A percentile compares a stretch with the other conserved stretches of the same genome.
These are phyloP conservation scores for Candoia aspera DNA, from an alignment of 2,113 vertebrate species.

Conservation along the genomic window DNA sequence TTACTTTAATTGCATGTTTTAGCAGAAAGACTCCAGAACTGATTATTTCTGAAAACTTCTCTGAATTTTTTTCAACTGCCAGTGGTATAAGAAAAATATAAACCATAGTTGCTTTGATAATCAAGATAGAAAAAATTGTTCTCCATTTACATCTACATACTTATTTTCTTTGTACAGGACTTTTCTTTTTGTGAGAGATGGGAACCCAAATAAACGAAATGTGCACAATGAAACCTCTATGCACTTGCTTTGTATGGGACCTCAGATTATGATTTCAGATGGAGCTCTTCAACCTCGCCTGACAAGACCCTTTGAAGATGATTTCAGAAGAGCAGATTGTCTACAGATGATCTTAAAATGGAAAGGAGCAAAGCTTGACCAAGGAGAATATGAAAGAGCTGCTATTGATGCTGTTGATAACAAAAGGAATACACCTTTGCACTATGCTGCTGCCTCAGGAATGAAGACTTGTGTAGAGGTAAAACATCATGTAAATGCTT, in stretches of 20 bases:
- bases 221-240: constrained; percentile 96
- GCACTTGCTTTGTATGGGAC: constrained; percentile 97
- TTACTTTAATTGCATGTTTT: neutral
- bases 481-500: constrained; percentile 40
- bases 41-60: neutral
- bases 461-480: constrained; percentile 99
- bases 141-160: neutral
- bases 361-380: constrained; percentile 97
- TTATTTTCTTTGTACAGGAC: constrained; percentile 74
- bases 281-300: constrained; percentile 90
- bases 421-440: constrained; percentile 93
- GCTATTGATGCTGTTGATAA: constrained; percentile 92
- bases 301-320: constrained; percentile 85
- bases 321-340: constrained; percentile 89
- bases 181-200: constrained; percentile 93
- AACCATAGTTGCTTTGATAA: neutral
- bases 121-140: neutral
- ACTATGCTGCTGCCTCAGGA: constrained; percentile 97
- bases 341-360: constrained; percentile 91
- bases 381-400: constrained; percentile 91
- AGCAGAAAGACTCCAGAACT: neutral
- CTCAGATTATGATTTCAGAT: constrained; percentile 91
- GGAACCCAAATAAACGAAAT: constrained; percentile 98
- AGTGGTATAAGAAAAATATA: neutral
- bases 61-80: neutral